phyloP scores from a whole-genome alignment of 53 echinoderm and acorn worm genomes.

The Glandiceps talaboti region DNA sequence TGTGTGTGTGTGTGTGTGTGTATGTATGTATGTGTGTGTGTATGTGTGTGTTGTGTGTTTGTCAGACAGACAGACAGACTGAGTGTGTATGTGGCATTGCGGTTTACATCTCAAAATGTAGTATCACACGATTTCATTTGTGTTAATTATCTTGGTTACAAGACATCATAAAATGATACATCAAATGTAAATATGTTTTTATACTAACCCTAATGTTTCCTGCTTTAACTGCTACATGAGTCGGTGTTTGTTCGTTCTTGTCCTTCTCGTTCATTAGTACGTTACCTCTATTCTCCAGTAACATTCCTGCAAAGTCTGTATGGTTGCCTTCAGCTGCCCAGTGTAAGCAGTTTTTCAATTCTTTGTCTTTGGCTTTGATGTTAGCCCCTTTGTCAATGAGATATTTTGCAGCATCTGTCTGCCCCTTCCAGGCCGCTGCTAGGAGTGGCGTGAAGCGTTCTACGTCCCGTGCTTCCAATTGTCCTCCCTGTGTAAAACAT shows the following conservation, averaged over 20 bases:
- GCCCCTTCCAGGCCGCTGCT: constrained; percentile 72
- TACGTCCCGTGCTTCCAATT: constrained; percentile 32
- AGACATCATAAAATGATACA: too few relatives aligned
- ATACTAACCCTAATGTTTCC: constrained; percentile 44
- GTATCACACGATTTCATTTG: too few relatives aligned
- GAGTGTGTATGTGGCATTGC: too few relatives aligned
- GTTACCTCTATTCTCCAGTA: constrained; percentile 11
- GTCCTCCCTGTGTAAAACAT: constrained; percentile 24
- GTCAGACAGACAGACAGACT: too few relatives aligned
- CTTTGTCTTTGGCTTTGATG: constrained; percentile 22
- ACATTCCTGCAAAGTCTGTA: constrained; percentile 22
- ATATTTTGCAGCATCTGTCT: constrained; percentile 24
- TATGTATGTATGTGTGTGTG: too few relatives aligned
- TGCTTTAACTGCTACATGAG: constrained; percentile 52
- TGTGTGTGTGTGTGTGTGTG: too few relatives aligned
- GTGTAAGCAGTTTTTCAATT: constrained; percentile 52
- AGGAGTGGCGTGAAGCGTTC: constrained; percentile 56
- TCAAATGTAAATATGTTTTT: too few relatives aligned
- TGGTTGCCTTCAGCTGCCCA: constrained; percentile 81
- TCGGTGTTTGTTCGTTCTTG: constrained; percentile 39
- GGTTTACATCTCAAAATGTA: too few relatives aligned
- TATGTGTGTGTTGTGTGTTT: too few relatives aligned
- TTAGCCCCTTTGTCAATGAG: constrained; percentile 37
- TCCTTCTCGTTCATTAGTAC: constrained; percentile 12
- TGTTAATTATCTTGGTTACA: too few relatives aligned